Evolutionary conservation across 1,140 invertebrate species (phyloP).

Genomic region (Drosophila biarmipes): DNA sequence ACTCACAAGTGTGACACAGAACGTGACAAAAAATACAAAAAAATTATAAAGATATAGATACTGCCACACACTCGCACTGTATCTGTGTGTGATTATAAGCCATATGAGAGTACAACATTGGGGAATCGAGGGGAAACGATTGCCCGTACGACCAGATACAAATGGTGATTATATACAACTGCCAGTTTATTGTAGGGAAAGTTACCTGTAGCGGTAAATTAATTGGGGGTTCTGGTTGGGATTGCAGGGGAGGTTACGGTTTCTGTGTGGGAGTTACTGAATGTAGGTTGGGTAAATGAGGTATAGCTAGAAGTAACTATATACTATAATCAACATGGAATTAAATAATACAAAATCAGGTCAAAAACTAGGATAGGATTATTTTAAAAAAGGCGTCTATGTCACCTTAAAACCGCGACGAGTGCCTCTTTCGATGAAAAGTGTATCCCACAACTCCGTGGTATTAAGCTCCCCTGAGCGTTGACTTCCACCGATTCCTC

Average conservation of each 20-base stretch:
- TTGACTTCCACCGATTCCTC: conserved; percentile 2
- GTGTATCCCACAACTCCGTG: conserved; percentile 2
- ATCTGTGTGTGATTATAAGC: conserved; percentile 29
- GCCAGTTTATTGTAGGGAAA: conserved; percentile 26
- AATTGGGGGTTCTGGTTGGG: not conserved
- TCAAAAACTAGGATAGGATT: too few relatives aligned
- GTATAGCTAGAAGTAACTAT: not conserved
- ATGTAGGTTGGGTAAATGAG: not conserved
- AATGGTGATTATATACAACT: conserved; percentile 34
- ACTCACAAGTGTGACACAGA: conserved; percentile 50
- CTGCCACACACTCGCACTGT: conserved; percentile 10
- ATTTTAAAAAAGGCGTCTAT: too few relatives aligned
- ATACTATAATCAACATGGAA: not conserved
- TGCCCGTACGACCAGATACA: conserved; percentile 39
- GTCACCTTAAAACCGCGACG: not conserved
- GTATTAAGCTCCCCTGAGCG: not conserved
- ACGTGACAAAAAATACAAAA: conserved; percentile 43
- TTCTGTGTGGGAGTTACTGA: not conserved
- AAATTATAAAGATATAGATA: conserved; percentile 40
- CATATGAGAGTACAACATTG: conserved; percentile 47
- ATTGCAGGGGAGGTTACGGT: conserved; percentile 2
- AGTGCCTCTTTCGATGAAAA: not conserved
- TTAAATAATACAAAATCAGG: too few relatives aligned
- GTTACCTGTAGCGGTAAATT: conserved; percentile 19
- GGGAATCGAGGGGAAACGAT: conserved; percentile 45